Base-by-base conservation (phyloP, 2,113 vertebrate species). In the Marmota monax region DNA sequence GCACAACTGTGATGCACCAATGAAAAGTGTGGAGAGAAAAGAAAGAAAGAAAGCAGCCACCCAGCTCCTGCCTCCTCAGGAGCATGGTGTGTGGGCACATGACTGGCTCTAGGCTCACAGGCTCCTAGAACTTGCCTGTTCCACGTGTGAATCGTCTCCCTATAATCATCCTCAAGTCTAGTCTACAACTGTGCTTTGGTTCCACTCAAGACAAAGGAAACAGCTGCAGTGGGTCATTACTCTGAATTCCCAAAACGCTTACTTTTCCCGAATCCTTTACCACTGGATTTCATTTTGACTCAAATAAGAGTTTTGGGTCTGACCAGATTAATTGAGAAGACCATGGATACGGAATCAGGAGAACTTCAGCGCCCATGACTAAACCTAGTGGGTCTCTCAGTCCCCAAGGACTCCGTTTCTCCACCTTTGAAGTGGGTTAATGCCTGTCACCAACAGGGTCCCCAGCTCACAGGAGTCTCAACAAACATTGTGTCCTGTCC, bases 131-230 rank as follows among this genome's bases (percentile, higher is more conserved):
- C 23, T 78, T 53, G 23, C 4, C 73, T 6, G 34, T 65, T 84
- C 70, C 73, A 25, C 14, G 27, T 88, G 53, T 42, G 51, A 70
- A 56, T 65, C 61, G 58, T 39, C 58, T 77, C 51, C 13, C 23
- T 39, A 25, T 37, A 56, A 53, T 63, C 45, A 76, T 32, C 42
- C 39, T 51, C 27, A 17, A 53, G 27, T 83, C 58, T 72, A 61
- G 77, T 27, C 27, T 58, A 32, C 39, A 67, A 5, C 4, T 37
- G n/a, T n/a, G 11, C 20, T 45, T 72, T 58, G 56, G 73, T 56
- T 79, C 18, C 34, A 48, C 65, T 74, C 65, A 14, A 69, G 61
- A 83, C 84, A 96, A 84, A n/a, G n/a, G 80, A 90, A 87, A 84
- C 16, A 83, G 13, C 58, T 95, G 5, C 72, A 18, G 16, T 53